phyloP scores from a whole-genome alignment of 2,113 vertebrate genomes.

The Carassius gibelio region DNA sequence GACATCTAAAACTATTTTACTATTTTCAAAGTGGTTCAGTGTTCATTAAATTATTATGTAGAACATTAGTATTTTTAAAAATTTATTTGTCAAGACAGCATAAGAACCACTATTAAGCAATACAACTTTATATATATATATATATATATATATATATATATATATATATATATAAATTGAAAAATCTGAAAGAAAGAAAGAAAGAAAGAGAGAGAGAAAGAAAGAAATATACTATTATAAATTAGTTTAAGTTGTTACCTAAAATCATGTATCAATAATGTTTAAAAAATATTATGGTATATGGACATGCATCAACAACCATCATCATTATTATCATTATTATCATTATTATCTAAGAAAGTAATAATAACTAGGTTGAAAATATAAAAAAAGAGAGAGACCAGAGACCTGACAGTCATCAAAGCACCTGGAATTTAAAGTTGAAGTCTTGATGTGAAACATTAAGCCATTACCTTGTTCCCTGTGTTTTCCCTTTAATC shows the following conservation, averaged over 20 bases:
- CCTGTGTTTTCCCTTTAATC: background rate
- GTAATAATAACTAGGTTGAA: background rate
- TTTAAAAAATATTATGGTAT: background rate
- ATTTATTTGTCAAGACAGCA: background rate
- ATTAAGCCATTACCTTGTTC: slow-evolving; percentile 9
- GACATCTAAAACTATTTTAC: background rate
- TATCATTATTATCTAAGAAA: no score
- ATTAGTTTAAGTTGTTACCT: background rate
- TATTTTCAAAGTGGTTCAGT: background rate
- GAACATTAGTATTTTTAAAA: background rate
- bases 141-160: no score
- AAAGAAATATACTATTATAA: background rate
- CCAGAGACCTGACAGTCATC: background rate
- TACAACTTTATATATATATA: background rate
- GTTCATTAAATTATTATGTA: background rate
- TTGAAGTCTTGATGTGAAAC: slow-evolving; percentile 10
- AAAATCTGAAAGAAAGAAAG: background rate
- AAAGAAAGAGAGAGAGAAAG: background rate
- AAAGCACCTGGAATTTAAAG: background rate
- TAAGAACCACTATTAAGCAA: background rate
- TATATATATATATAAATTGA: background rate
- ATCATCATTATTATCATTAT: background rate
- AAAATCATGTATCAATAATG: background rate
- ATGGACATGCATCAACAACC: background rate
- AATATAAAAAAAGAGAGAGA: no score